Evolutionary conservation across 2,797 vertebrate species (phyloP), one percentile per base, ranked within the genome.

Genomic region (Schizopygopsis malacanthus): DNA sequence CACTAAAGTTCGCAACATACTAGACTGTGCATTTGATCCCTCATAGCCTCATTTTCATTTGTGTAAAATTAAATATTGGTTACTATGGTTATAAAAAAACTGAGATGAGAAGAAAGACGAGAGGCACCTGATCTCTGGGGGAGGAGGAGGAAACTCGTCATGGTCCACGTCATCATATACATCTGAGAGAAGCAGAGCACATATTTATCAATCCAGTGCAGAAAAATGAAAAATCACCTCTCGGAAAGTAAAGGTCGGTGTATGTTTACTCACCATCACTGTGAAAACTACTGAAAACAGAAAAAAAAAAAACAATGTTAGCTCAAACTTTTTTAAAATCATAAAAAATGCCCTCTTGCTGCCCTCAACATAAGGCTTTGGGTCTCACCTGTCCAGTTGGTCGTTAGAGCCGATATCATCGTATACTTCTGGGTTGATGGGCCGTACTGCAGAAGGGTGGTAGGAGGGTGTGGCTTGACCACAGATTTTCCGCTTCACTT

Each of bases 141-240:
- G 95, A 0, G 96, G 95, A 18, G 92, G 94, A 6, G 95, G 96
- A 39, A 96, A 95, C 43, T 94, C 93, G 3, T 90, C 59, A 13
- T 4, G 87, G 39, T 95, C 87, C 84, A 95, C 92, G 2, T 95
- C 95, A 86, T 95, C 95, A 75, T 96, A 96, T 20, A 95, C 90
- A 67, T 94, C 95, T 94, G 85, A 85, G n/a, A 79, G 20, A 50
- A 18, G 80, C 43, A 86, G 37, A 28, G 88, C 13, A 67, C 41
- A 87, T 6, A 22, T 2, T 65, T 1, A 81, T 33, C 50, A n/a
- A 56, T 54, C 6, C 33, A 85, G 3, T 18, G 28, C 12, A 70
- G 13, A n/a, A 67, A 9, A 18, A 12, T 54, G 0, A 67, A 67
- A 37, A 67, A 37, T 33, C 15, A 52, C 0, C 28, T 37, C 2